Percentiles rank a stretch among this genome's conserved stretches.
Conservation (phyloP, 2,113 vertebrate genomes). For the Eolophus roseicapilla region DNA sequence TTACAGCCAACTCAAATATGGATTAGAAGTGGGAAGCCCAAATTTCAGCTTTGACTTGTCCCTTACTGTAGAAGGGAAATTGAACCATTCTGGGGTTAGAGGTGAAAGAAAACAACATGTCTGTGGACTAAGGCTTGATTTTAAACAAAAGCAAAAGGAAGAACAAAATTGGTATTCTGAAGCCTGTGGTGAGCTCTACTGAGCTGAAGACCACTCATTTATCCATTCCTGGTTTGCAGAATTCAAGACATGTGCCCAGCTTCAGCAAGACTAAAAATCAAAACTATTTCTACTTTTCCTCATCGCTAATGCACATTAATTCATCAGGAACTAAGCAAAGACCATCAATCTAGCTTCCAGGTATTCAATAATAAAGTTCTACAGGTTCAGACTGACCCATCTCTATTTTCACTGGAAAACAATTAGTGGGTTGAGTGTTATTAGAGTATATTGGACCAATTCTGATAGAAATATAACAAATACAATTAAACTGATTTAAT, state of each 20-base stretch:
- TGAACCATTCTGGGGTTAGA: background rate
- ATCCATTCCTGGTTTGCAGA: background rate
- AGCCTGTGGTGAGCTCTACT: background rate
- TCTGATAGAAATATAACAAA: background rate
- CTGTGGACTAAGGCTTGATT: background rate
- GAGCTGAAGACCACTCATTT: background rate
- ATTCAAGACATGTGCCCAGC: background rate
- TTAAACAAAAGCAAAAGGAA: background rate
- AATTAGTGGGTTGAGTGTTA: slow-evolving; percentile 13
- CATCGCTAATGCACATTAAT: slow-evolving; percentile 24
- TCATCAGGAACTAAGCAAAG: slow-evolving; percentile 47
- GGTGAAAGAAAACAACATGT: background rate
- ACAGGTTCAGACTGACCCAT: background rate
- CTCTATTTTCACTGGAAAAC: slow-evolving; percentile 23
- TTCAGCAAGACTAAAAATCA: slow-evolving; percentile 9
- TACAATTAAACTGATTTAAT: slow-evolving; percentile 38
- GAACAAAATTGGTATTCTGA: background rate
- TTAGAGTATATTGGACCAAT: background rate
- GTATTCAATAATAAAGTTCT: slow-evolving; percentile 38
- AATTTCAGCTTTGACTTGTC: background rate
- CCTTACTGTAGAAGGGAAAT: background rate
- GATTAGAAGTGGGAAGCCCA: background rate
- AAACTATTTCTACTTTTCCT: slow-evolving; percentile 40
- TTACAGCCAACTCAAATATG: background rate
- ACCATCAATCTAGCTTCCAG: slow-evolving; percentile 22